Base-by-base conservation (phyloP, 2,888 invertebrate genomes). In the Tipula unca region DNA sequence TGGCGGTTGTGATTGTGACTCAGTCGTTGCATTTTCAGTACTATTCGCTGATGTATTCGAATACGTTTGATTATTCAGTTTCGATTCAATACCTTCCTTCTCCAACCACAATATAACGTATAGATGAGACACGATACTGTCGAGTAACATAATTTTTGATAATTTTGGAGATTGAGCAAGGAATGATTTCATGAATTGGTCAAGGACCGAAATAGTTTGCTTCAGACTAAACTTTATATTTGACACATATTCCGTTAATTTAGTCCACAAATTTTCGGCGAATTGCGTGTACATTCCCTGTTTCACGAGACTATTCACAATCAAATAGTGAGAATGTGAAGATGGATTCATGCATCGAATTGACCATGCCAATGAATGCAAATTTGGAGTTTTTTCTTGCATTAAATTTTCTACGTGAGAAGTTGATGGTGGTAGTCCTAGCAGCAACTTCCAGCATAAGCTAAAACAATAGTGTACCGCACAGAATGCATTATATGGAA, bases 401-500 rank as follows among this genome's bases (percentile, higher is more conserved):
- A 96, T 94, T 82, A 98, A 91, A 86, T 95, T 93, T 89, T 96
- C 96, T 91, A 98, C 95, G 89, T 96, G 97, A 0, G 95, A 94
- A 0, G 96, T 95, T 0, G 98, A 97, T 0, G 98, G 98, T 0
- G 98, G 98, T 89, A 98, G 92, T 88, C 96, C 94, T 86, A 97
- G 93, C 86, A 98, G 92, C 85, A 98, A 91, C 87, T 96, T 95
- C 90, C 87, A 90, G 54, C 89, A 89, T 36, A 90, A 88, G 88
- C 90, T 95, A 90, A 97, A 97, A 90, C 97, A 97, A 91, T 98
- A 98, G 89, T 98, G 97, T 86, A 97, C 95, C 0, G 97, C 96
- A 87, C 97, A 96, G 3, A 96, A 90, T 3, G 94, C 93, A 83
- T 95, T 92, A 85, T 93, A 93, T 0, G 93, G 88, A 20, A 92